Percentiles rank a stretch among this genome's conserved stretches.
Conservation (phyloP, 2,888 invertebrate genomes). For the Notodonta dromedarius region DNA sequence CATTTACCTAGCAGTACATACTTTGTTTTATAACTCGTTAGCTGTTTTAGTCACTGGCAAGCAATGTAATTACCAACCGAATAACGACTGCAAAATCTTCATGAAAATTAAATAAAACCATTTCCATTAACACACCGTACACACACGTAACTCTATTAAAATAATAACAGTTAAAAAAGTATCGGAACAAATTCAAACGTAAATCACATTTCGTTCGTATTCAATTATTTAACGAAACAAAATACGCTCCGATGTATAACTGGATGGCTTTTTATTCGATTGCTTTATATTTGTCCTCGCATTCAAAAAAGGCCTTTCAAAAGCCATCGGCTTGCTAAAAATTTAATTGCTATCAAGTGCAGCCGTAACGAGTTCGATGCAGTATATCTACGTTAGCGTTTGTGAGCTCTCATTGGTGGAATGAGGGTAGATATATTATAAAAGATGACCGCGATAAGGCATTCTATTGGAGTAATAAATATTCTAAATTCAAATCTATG, state of each 20-base stretch:
- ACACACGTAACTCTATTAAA: background rate
- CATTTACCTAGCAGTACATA: too few relatives aligned
- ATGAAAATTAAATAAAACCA: too few relatives aligned
- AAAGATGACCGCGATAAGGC: slow-evolving; percentile 10
- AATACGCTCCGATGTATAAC: slow-evolving; percentile 24
- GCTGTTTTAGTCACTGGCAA: too few relatives aligned
- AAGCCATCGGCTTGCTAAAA: slow-evolving; percentile 27
- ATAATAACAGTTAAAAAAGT: background rate
- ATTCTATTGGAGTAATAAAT: slow-evolving; percentile 17
- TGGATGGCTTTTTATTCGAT: slow-evolving; percentile 39
- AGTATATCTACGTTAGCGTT: slow-evolving; percentile 7
- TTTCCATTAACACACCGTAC: background rate
- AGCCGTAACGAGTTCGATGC: slow-evolving; percentile 22
- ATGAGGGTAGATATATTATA: background rate
- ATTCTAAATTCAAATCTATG: slow-evolving; percentile 8
- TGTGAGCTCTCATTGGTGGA: background rate
- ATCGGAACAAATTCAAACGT: slow-evolving; percentile 16
- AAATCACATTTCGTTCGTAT: slow-evolving; percentile 32
- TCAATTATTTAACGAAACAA: slow-evolving; percentile 32
- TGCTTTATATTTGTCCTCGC: slow-evolving; percentile 46
- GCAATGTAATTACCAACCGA: too few relatives aligned
- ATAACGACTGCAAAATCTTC: too few relatives aligned
- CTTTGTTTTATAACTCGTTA: too few relatives aligned
- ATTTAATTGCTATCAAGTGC: slow-evolving; percentile 39
- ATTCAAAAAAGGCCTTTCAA: slow-evolving; percentile 30